phyloP scores from a whole-genome alignment of 1,140 invertebrate species.

The Tetragonula clypearis region DNA sequence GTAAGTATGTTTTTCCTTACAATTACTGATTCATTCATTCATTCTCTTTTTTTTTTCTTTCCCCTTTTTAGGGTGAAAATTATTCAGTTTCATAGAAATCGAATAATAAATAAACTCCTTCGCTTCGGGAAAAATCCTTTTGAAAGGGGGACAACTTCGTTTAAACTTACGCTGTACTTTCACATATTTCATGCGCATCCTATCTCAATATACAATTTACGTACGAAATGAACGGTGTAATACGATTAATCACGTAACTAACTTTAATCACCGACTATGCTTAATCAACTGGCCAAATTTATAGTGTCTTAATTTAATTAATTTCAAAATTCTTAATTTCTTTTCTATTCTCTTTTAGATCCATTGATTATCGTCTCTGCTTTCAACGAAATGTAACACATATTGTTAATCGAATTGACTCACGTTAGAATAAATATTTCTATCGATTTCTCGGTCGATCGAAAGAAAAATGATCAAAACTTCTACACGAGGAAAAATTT shows the following conservation, averaged over 20 bases:
- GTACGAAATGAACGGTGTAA: not conserved
- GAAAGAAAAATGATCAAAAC: not conserved
- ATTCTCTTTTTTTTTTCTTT: not conserved
- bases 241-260: not conserved
- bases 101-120: not conserved
- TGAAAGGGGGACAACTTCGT: slow-evolving; percentile 20
- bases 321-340: not conserved
- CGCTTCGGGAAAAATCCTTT: not conserved
- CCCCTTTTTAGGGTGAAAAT: not conserved
- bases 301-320: not conserved
- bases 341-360: not conserved
- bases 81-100: not conserved
- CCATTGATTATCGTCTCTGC: not conserved
- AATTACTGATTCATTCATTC: not conserved
- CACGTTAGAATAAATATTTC: not conserved
- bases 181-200: slow-evolving; percentile 20
- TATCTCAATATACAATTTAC: not conserved
- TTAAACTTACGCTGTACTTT: slow-evolving; percentile 5
- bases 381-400: not conserved
- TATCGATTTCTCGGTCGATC: not conserved
- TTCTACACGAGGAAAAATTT: not conserved
- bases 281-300: not conserved
- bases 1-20: slow-evolving; percentile 82
- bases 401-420: not conserved
- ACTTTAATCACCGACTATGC: too few relatives aligned